phyloP scores from a whole-genome alignment of 2,888 invertebrate species.

The Crossocerus cetratus region DNA sequence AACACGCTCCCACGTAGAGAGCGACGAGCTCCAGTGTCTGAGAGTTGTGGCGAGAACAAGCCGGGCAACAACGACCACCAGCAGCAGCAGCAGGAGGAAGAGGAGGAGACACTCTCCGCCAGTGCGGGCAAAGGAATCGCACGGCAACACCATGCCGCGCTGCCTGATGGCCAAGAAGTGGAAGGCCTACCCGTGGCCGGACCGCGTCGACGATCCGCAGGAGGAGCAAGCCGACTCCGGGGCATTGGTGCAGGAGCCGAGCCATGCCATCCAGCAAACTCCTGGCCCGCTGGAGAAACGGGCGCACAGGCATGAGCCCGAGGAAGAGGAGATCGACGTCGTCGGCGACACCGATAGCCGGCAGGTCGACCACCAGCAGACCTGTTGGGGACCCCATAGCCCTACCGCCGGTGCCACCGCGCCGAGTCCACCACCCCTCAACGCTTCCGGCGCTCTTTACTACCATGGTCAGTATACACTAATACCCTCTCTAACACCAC shows the following conservation, averaged over 20 bases:
- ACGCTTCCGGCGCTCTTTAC: conserved; percentile 75
- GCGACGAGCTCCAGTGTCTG: neutral
- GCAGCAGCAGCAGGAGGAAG: conserved; percentile 3
- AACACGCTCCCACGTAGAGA: neutral
- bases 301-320: conserved; percentile 64
- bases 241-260: conserved; percentile 49
- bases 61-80: conserved; percentile 12
- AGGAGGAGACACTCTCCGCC: conserved; percentile 1
- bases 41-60: neutral
- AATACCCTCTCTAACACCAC: neutral
- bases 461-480: conserved; percentile 70
- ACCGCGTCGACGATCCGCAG: conserved; percentile 78
- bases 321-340: conserved; percentile 90
- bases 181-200: conserved; percentile 91
- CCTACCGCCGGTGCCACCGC: conserved; percentile 87
- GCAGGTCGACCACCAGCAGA: conserved; percentile 73
- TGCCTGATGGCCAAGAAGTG: conserved; percentile 98
- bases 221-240: conserved; percentile 67
- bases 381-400: conserved; percentile 86
- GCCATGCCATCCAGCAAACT: conserved; percentile 45
- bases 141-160: conserved; percentile 85
- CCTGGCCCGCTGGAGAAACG: conserved; percentile 68
- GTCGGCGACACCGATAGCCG: conserved; percentile 82
- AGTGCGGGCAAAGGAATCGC: conserved; percentile 4
- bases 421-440: conserved; percentile 74